Percentiles rank a stretch among this genome's conserved stretches.
Evolutionary conservation across 2,113 vertebrate genomes (phyloP).

Genomic region (Struthio camelus): DNA sequence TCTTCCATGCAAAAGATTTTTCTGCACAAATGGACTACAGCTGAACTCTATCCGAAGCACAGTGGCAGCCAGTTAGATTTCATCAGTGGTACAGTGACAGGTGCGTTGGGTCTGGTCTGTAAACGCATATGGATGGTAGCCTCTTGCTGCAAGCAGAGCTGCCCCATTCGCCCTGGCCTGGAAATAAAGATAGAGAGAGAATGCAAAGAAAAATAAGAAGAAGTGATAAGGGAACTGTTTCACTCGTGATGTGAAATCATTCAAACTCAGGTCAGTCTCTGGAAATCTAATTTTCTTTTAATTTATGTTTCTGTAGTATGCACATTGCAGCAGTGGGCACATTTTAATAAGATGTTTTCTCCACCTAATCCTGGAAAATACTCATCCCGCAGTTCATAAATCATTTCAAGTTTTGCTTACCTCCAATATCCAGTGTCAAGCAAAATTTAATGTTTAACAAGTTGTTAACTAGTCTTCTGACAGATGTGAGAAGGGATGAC

Average conservation of each 20-base stretch:
- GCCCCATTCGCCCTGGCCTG: neutral
- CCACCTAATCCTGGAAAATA: neutral
- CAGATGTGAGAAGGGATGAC: neutral
- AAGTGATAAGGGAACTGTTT: neutral
- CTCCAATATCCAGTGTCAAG: neutral
- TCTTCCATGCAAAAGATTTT: neutral
- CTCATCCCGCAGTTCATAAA: neutral
- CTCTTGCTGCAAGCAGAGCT: neutral
- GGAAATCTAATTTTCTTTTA: constrained; percentile 17
- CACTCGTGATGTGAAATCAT: neutral
- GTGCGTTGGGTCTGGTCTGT: neutral
- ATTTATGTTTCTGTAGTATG: neutral
- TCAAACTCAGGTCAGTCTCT: neutral
- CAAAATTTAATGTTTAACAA: neutral
- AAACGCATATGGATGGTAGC: neutral
- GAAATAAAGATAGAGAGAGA: neutral
- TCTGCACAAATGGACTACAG: neutral
- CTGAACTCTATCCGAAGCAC: neutral
- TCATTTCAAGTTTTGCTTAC: neutral
- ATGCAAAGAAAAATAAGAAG: neutral
- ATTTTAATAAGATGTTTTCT: constrained; percentile 12
- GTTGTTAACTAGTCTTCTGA: neutral
- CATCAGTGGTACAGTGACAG: neutral
- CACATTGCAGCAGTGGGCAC: neutral
- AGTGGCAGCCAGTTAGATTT: neutral